Evolutionary conservation across 2,797 vertebrate species (phyloP).

Genomic region (Masticophis lateralis): DNA sequence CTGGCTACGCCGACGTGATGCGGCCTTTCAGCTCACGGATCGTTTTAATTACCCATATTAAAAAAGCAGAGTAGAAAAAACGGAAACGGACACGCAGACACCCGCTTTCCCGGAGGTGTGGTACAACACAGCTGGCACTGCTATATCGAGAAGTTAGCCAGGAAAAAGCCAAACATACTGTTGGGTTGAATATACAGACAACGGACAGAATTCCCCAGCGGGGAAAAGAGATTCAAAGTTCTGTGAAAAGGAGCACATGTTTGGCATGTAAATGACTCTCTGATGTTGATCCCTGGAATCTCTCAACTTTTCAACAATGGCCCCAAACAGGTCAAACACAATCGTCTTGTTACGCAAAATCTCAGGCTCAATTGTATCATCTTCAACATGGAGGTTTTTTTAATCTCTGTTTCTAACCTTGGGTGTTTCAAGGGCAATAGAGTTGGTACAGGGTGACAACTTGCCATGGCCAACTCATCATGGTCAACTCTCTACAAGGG

Average conservation of each 20-base stretch:
- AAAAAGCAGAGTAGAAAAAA: slow-evolving; percentile 26
- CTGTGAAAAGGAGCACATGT: neutral
- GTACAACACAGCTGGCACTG: neutral
- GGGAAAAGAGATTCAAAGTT: neutral
- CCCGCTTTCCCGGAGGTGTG: slow-evolving; percentile 8
- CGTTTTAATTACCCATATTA: slow-evolving; percentile 14
- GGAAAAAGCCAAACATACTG: neutral
- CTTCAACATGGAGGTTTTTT: neutral
- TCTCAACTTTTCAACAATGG: neutral
- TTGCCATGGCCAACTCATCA: neutral
- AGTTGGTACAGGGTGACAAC: neutral
- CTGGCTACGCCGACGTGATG: neutral
- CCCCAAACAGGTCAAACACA: neutral
- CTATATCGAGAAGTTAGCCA: neutral
- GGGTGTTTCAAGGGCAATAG: neutral
- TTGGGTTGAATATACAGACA: neutral
- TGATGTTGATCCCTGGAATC: neutral
- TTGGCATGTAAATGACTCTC: neutral
- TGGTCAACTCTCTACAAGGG: neutral
- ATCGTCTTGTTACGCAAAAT: neutral
- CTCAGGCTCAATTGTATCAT: neutral
- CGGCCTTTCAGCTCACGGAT: slow-evolving; percentile 7
- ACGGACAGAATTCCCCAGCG: neutral
- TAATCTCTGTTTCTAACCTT: neutral
- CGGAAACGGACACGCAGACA: neutral